Evolutionary conservation across 2,113 vertebrate species (phyloP).

Genomic region (Myotis brandtii): DNA sequence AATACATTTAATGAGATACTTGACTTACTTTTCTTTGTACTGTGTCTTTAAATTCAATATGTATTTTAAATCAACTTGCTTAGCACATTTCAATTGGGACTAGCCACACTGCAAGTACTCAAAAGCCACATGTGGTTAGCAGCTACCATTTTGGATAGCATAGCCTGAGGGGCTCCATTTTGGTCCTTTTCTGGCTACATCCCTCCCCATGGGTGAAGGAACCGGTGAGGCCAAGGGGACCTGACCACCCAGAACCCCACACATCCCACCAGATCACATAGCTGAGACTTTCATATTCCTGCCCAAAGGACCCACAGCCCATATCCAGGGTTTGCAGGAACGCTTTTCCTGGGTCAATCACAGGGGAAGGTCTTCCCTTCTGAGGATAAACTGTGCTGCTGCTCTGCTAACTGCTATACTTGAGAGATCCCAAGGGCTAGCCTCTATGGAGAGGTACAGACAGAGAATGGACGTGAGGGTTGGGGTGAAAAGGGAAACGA

Average conservation of each 20-base stretch:
- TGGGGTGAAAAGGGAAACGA: not conserved
- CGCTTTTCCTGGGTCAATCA: not conserved
- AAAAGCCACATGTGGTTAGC: not conserved
- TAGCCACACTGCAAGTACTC: not conserved
- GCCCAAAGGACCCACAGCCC: too few species aligned
- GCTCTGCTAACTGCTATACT: not conserved
- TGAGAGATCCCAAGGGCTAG: not conserved
- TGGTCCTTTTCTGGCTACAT: not conserved
- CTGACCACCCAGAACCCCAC: not conserved
- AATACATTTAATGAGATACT: not conserved
- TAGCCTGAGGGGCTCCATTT: not conserved
- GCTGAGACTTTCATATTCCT: not conserved
- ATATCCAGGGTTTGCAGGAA: not conserved
- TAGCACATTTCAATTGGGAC: not conserved
- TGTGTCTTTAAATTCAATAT: not conserved
- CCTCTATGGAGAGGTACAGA: too few species aligned
- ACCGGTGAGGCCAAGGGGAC: not conserved
- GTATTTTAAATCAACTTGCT: not conserved
- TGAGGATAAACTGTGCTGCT: not conserved
- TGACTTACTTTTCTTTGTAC: not conserved
- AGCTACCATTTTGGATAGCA: not conserved
- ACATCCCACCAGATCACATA: not conserved
- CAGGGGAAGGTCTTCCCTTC: not conserved
- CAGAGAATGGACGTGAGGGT: not conserved
- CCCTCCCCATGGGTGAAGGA: not conserved